These are phyloP conservation scores for Rhamnusium bicolor DNA, from an alignment of 2,888 invertebrate species.

Conservation along the genomic window DNA sequence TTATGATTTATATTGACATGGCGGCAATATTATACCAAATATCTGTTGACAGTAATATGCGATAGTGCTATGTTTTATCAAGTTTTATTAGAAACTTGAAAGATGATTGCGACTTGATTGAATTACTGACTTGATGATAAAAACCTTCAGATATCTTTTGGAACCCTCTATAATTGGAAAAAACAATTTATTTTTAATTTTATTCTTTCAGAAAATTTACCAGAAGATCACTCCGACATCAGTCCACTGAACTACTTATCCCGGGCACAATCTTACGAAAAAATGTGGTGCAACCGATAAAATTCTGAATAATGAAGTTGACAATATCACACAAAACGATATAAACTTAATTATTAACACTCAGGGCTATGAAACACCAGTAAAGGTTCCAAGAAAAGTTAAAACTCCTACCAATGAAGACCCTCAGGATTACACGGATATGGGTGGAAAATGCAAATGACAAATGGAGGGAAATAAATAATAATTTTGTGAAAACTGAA, in stretches of 20 bases:
- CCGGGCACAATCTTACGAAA: slow-evolving; percentile 60
- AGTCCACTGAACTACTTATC: slow-evolving; percentile 58
- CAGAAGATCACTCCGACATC: slow-evolving; percentile 45
- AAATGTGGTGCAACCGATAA: slow-evolving; percentile 62
- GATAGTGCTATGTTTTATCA: too few relatives aligned
- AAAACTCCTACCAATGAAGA: slow-evolving; percentile 66
- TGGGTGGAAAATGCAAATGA: slow-evolving; percentile 54
- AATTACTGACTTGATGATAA: too few relatives aligned
- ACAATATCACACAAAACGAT: slow-evolving; percentile 42
- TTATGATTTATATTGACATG: too few relatives aligned
- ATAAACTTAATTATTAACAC: slow-evolving; percentile 34
- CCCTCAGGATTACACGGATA: slow-evolving; percentile 68
- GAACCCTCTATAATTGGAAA: too few relatives aligned
- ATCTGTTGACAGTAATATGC: too few relatives aligned
- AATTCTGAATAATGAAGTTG: slow-evolving; percentile 52
- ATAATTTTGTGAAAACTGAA: background rate
- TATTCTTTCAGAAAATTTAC: slow-evolving; percentile 40
- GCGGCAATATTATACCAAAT: too few relatives aligned
- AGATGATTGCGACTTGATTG: too few relatives aligned
- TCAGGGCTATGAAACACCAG: slow-evolving; percentile 67
- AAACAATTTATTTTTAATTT: too few relatives aligned
- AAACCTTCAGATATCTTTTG: too few relatives aligned
- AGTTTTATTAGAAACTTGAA: too few relatives aligned
- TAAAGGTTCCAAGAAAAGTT: slow-evolving; percentile 61
- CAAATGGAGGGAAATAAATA: background rate